Base-by-base conservation (phyloP, 2,113 vertebrate genomes). In the Pelusios castaneus region DNA sequence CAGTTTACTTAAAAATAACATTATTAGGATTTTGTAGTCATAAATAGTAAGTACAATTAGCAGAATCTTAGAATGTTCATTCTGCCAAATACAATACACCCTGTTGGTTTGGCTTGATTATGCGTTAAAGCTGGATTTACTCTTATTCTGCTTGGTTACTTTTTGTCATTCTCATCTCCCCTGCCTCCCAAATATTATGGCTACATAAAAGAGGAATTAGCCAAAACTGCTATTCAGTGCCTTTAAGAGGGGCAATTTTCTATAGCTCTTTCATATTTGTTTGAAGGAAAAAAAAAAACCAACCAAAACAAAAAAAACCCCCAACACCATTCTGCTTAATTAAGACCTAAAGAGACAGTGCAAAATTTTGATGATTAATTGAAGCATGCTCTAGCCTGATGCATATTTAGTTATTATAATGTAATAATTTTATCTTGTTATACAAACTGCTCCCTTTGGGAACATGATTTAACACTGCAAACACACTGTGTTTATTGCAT, bases 321-420 rank as follows among this genome's bases (percentile, higher is more conserved):
- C 94, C 95, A 98, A 95, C 93, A 70, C 34, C 19, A 97, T 96
- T 97, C 95, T 97, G 95, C 85, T 97, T 98, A 97, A 98, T 98
- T 98, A 97, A 97, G 97, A 97, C 93, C 96, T 98, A 96, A 98
- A 97, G 97, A 98, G 97, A 97, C 95, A 95, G 97, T 96, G 85
- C 84, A 97, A 93, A 98, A 95, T 98, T 97, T 97, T 98, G 98
- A 97, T 98, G 97, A 98, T 98, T 99, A 99, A 99, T 98, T 98
- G 98, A 98, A 98, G 97, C 97, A 97, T 97, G 96, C 95, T 95
- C 94, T 98, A 92, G 97, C 97, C 94, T 98, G 97, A 98, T 98
- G 97, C 98, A 97, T 98, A 98, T 98, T 97, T 97, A 97, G 97
- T 98, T 98, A 98, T 98, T 98, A 97, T 97, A 98, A 98, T 98